Conservation (phyloP, 1,140 invertebrate genomes). For the Thaumatotibia leucotreta region DNA sequence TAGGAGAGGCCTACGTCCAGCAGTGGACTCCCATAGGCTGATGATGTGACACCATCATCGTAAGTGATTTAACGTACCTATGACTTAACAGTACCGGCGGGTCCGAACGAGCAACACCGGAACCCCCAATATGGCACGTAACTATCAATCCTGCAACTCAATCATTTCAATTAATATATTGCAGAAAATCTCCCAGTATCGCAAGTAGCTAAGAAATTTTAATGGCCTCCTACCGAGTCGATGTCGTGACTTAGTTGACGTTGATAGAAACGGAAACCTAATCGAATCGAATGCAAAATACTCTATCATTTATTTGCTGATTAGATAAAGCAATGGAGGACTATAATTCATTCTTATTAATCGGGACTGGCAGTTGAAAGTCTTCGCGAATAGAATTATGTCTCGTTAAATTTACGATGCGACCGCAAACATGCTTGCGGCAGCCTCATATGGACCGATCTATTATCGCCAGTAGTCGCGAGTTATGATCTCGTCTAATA, state of each 20-base stretch:
- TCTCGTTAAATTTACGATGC: conserved; percentile 7
- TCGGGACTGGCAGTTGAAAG: neutral
- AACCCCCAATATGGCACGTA: neutral
- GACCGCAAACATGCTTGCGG: neutral
- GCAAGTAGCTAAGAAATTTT: neutral
- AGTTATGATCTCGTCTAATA: neutral
- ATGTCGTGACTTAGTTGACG: neutral
- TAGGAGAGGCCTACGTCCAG: too few species aligned
- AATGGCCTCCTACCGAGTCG: neutral
- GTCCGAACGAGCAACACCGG: neutral
- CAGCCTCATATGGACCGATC: neutral
- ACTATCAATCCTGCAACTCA: neutral
- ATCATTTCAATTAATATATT: neutral
- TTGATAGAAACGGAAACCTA: conserved; percentile 5
- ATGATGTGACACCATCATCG: too few species aligned
- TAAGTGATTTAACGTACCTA: too few species aligned
- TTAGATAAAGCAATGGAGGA: neutral
- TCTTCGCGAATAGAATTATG: conserved; percentile 5
- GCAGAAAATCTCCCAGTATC: neutral
- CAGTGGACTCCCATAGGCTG: too few species aligned
- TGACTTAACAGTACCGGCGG: too few species aligned
- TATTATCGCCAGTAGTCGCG: neutral
- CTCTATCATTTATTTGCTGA: neutral
- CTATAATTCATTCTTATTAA: neutral
- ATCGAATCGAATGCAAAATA: neutral